These are phyloP conservation scores for Barnardius zonarius DNA, from an alignment of 2,113 vertebrate species.

Conservation along the genomic window DNA sequence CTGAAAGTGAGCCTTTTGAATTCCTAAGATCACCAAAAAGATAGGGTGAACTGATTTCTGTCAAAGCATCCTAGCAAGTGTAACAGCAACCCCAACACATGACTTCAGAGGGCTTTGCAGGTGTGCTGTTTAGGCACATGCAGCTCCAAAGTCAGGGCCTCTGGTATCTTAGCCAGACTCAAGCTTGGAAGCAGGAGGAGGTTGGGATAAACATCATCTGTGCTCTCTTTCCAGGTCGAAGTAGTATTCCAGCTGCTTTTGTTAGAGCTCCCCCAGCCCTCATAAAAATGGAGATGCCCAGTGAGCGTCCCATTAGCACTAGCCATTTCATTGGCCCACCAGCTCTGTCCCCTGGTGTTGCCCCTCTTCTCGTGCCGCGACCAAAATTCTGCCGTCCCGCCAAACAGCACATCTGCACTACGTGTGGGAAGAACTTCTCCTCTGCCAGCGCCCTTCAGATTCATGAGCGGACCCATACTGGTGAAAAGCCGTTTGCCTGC, in stretches of 20 bases:
- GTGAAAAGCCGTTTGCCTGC: slow-evolving; percentile 96
- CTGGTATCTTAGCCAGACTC: neutral
- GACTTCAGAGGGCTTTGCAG: neutral
- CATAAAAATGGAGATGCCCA: slow-evolving; percentile 89
- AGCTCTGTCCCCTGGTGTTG: slow-evolving; percentile 77
- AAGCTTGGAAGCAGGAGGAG: neutral
- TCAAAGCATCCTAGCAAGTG: neutral
- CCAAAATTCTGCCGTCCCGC: slow-evolving; percentile 81
- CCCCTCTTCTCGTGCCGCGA: slow-evolving; percentile 74
- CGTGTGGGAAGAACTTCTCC: slow-evolving; percentile 94
- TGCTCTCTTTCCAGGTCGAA: slow-evolving; percentile 75
- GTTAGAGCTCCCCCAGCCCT: slow-evolving; percentile 85
- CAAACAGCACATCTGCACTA: slow-evolving; percentile 90
- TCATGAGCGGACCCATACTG: slow-evolving; percentile 94
- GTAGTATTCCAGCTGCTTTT: slow-evolving; percentile 74
- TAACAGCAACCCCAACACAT: neutral
- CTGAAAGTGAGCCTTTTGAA: neutral
- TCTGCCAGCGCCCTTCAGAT: slow-evolving; percentile 97
- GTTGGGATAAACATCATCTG: neutral
- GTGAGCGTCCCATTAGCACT: slow-evolving; percentile 78
- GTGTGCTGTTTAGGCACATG: fast-evolving
- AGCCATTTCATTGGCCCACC: slow-evolving; percentile 82
- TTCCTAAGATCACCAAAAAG: neutral
- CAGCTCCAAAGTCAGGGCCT: neutral
- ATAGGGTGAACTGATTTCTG: neutral